Evolutionary conservation across 2,888 invertebrate genomes (phyloP).

Genomic region (Morinoia aosen): DNA sequence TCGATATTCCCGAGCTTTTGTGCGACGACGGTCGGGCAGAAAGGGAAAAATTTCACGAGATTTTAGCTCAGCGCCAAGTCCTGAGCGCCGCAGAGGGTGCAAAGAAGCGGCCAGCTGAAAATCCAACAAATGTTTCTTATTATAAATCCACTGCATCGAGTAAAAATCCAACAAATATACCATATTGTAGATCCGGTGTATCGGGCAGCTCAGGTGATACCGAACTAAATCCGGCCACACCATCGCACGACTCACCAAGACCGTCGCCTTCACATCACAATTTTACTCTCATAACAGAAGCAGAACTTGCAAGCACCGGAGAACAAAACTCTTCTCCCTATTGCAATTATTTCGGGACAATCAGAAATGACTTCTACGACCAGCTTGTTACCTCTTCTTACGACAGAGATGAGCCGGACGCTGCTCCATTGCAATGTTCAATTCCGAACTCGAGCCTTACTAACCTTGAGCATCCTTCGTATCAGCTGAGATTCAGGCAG

Average conservation of each 20-base stretch:
- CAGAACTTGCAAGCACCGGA: neutral
- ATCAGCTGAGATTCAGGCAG: neutral
- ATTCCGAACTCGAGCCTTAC: constrained; percentile 12
- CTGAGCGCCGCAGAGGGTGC: neutral
- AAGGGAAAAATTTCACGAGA: constrained; percentile 19
- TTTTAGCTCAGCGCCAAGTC: neutral
- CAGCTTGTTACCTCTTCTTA: neutral
- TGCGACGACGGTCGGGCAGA: neutral
- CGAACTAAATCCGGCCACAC: neutral
- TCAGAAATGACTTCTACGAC: neutral
- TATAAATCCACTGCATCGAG: neutral
- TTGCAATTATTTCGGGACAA: neutral
- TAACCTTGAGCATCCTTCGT: constrained; percentile 38
- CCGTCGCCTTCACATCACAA: neutral
- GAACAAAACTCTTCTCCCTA: neutral
- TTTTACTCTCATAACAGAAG: constrained; percentile 7
- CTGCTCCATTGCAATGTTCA: neutral
- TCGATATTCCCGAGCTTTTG: neutral
- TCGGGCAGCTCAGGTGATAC: too few species aligned
- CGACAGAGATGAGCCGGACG: neutral
- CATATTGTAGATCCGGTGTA: neutral
- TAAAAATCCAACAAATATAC: neutral
- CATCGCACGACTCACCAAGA: neutral
- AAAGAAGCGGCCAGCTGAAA: neutral
- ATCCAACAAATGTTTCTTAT: neutral